Percentiles rank a stretch among this genome's conserved stretches.
phyloP scores from a whole-genome alignment of 2,113 vertebrate species.

The Puntigrus tetrazona region DNA sequence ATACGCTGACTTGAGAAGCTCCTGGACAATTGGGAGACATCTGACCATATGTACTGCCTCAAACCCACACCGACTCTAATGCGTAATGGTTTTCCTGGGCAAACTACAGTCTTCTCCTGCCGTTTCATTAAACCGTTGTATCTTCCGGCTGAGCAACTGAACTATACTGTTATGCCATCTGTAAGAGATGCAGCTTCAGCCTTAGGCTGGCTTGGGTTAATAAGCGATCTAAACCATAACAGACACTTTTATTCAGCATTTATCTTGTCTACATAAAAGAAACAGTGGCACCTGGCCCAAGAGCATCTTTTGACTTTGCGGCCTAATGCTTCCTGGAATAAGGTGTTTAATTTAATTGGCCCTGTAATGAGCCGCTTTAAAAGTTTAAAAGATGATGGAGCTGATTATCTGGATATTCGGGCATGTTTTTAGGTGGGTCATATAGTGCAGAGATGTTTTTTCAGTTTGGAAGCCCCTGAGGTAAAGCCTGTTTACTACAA shows the following conservation, averaged over 20 bases:
- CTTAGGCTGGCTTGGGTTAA: conserved; percentile 22
- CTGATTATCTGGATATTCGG: not conserved
- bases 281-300: not conserved
- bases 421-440: not conserved
- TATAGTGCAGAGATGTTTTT: conserved; percentile 16
- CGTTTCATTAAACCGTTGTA: conserved; percentile 41
- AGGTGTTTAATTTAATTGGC: conserved; percentile 15
- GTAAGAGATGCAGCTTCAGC: not conserved
- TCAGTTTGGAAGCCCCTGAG: not conserved
- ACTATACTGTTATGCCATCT: conserved; percentile 6
- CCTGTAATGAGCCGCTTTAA: conserved; percentile 9
- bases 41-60: conserved; percentile 34
- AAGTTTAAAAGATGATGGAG: conserved; percentile 14
- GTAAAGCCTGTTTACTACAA: not conserved
- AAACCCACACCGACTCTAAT: not conserved
- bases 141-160: conserved; percentile 32
- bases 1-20: conserved; percentile 2
- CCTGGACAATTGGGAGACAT: conserved; percentile 15
- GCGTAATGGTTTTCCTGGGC: conserved; percentile 39
- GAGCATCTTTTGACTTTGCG: not conserved
- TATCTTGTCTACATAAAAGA: conserved; percentile 6
- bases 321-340: not conserved
- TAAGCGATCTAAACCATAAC: not conserved
- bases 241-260: not conserved
- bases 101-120: conserved; percentile 27